Conservation (phyloP, 1,140 invertebrate species). For the Drosophila nigromelanica region DNA sequence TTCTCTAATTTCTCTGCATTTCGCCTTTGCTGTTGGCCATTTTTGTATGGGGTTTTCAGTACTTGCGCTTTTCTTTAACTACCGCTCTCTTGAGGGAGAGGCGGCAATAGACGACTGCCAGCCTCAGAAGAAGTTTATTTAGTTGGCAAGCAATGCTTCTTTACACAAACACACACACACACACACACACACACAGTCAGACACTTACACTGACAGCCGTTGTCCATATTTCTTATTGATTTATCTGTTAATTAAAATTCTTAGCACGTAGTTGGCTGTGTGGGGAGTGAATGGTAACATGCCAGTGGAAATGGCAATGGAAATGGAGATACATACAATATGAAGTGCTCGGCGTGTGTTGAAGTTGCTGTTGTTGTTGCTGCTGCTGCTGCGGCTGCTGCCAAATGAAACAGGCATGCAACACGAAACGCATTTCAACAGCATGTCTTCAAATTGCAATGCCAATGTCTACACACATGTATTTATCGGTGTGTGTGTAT, state of each 20-base stretch:
- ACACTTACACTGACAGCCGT: conserved; percentile 73
- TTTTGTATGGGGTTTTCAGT: conserved; percentile 55
- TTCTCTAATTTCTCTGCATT: conserved; percentile 70
- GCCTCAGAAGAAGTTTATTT: conserved; percentile 67
- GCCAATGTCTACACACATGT: conserved; percentile 58
- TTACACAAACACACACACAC: conserved; percentile 20
- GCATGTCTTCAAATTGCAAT: conserved; percentile 77
- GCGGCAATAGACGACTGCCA: conserved; percentile 18
- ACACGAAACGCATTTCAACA: conserved; percentile 78
- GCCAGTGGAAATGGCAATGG: conserved; percentile 29
- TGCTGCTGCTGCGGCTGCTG: conserved; percentile 15
- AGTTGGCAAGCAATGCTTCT: conserved; percentile 62
- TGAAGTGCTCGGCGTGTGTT: conserved; percentile 27
- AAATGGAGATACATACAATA: conserved; percentile 46
- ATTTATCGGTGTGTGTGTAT: conserved; percentile 19
- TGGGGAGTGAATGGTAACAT: conserved; percentile 38
- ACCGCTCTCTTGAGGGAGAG: conserved; percentile 12
- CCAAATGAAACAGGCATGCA: conserved; percentile 55
- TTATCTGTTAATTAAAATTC: conserved; percentile 83
- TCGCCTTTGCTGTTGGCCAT: conserved; percentile 46
- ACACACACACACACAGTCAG: conserved; percentile 27
- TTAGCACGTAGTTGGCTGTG: conserved; percentile 75
- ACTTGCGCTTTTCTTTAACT: conserved; percentile 63
- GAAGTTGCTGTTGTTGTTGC: background rate
- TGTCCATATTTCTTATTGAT: conserved; percentile 83